Evolutionary conservation across 1,140 invertebrate species (phyloP).

Genomic region (Helicorthomorpha holstii): DNA sequence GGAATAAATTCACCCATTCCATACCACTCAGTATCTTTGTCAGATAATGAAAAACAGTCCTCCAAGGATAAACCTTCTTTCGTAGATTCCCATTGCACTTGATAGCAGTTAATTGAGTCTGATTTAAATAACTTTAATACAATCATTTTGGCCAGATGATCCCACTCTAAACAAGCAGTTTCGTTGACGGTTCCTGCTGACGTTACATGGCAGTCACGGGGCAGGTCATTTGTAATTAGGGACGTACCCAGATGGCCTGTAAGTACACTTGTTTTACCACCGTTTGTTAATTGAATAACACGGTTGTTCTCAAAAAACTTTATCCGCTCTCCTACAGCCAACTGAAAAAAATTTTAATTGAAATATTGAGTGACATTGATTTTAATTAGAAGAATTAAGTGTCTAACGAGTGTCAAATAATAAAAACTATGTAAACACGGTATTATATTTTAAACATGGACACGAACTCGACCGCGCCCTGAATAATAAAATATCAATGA

Average conservation of each 20-base stretch:
- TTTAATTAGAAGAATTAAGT: too few species aligned
- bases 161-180: constrained; percentile 59
- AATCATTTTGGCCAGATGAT: constrained; percentile 43
- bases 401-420: too few species aligned
- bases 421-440: too few species aligned
- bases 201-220: background rate
- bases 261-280: constrained; percentile 48
- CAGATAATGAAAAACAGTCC: constrained; percentile 56
- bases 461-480: too few species aligned
- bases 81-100: constrained; percentile 56
- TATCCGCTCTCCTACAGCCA: constrained; percentile 63
- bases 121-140: background rate
- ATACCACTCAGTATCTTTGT: constrained; percentile 51
- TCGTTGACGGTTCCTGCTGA: background rate
- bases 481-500: too few species aligned
- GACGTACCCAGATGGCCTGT: constrained; percentile 41
- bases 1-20: constrained; percentile 59
- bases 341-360: constrained; percentile 31
- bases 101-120: constrained; percentile 43
- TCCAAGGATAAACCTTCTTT: constrained; percentile 42
- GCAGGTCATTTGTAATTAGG: background rate
- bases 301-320: constrained; percentile 63
- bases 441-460: too few species aligned
- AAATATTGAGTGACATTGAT: too few species aligned
- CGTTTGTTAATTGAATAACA: constrained; percentile 50